Conservation (phyloP, 2,113 vertebrate species). For the Platichthys stellatus region DNA sequence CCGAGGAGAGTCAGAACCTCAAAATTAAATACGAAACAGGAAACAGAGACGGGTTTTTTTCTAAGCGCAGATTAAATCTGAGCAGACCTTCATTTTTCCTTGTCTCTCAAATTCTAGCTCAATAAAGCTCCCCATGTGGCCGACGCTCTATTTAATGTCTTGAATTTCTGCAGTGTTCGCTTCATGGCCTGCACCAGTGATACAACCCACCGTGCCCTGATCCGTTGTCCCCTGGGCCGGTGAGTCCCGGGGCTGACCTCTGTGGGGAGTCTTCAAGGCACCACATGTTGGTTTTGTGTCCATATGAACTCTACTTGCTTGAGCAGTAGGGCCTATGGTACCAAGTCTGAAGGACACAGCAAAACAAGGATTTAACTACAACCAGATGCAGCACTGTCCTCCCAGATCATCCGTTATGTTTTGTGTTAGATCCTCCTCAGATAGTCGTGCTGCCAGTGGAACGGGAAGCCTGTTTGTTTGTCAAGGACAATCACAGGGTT, state of each 20-base stretch:
- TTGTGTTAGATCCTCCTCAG: constrained; percentile 61
- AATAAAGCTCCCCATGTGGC: constrained; percentile 39
- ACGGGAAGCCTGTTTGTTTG: constrained; percentile 50
- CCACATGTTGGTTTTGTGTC: constrained; percentile 70
- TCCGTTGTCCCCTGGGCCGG: constrained; percentile 68
- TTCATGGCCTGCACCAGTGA: constrained; percentile 38
- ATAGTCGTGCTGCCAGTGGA: constrained; percentile 52
- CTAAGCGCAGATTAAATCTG: constrained; percentile 43
- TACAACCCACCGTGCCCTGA: constrained; percentile 43
- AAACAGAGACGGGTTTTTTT: constrained; percentile 22
- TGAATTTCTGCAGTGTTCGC: constrained; percentile 35
- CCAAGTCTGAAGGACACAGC: constrained; percentile 72
- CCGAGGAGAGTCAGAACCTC: constrained; percentile 34
- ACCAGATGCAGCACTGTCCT: constrained; percentile 76
- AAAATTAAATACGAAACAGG: constrained; percentile 48
- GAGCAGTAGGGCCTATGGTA: constrained; percentile 67
- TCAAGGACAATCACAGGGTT: constrained; percentile 41
- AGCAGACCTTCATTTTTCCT: constrained; percentile 29
- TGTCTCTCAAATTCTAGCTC: constrained; percentile 29
- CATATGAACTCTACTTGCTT: constrained; percentile 69
- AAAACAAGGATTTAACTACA: constrained; percentile 73
- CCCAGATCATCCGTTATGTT: constrained; percentile 65
- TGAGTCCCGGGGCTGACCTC: constrained; percentile 68
- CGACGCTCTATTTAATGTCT: constrained; percentile 29
- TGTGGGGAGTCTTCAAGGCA: constrained; percentile 77